Evolutionary conservation across 2,797 vertebrate genomes (phyloP).

Genomic region (Prionace glauca): DNA sequence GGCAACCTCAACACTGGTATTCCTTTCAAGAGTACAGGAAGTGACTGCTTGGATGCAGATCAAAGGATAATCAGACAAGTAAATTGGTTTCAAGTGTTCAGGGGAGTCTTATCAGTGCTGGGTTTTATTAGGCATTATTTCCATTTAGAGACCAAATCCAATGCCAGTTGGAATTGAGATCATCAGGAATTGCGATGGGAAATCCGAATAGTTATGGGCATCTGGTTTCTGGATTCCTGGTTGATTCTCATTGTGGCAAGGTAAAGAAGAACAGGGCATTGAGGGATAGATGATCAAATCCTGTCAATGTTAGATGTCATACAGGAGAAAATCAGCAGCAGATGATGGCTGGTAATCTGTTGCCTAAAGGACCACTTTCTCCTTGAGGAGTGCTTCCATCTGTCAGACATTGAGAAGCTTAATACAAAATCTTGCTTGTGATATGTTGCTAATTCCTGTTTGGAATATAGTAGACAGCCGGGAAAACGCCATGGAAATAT

Average conservation of each 20-base stretch:
- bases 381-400: not conserved
- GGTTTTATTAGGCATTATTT: not conserved
- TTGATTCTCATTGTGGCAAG: not conserved
- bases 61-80: not conserved
- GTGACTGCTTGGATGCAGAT: not conserved
- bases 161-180: not conserved
- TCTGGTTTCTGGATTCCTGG: not conserved
- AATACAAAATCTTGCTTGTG: not conserved
- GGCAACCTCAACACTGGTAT: not conserved
- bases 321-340: not conserved
- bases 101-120: not conserved
- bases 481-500: not conserved
- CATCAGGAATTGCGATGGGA: not conserved
- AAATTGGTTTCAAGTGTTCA: not conserved
- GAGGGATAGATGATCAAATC: not conserved
- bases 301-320: not conserved
- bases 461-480: not conserved
- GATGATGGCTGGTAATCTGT: not conserved
- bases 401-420: not conserved
- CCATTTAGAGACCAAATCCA: not conserved
- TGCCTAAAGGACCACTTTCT: not conserved
- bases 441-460: not conserved
- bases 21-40: not conserved
- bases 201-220: not conserved
- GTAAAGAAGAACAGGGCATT: not conserved